These are phyloP conservation scores for Yponomeuta cagnagella DNA, from an alignment of 2,888 invertebrate genomes.

Conservation along the genomic window DNA sequence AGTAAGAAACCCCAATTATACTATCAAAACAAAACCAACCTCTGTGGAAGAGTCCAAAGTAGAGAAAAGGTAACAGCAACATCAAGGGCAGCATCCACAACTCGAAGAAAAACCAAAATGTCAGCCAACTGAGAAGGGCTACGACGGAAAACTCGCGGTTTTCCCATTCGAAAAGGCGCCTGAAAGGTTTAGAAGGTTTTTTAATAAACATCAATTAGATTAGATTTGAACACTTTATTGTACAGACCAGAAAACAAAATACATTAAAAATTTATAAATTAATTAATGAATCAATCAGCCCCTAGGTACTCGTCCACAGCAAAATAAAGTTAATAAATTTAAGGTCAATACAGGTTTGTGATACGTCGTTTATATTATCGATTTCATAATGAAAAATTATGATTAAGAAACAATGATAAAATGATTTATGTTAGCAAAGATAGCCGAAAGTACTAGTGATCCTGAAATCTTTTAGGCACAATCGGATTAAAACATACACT, in stretches of 20 bases:
- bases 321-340: background rate
- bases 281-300: too few relatives aligned
- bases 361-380: too few relatives aligned
- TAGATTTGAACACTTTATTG: too few relatives aligned
- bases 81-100: slow-evolving; percentile 64
- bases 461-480: background rate
- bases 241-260: too few relatives aligned
- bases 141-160: slow-evolving; percentile 50
- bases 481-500: too few relatives aligned
- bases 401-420: background rate
- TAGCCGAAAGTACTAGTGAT: background rate
- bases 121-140: slow-evolving; percentile 50
- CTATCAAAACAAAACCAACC: slow-evolving; percentile 11
- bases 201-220: too few relatives aligned
- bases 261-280: too few relatives aligned
- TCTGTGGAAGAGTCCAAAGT: slow-evolving; percentile 25
- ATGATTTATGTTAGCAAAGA: background rate
- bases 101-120: slow-evolving; percentile 59
- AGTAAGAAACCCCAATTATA: background rate
- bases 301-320: background rate
- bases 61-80: slow-evolving; percentile 47
- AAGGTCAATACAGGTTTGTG: too few relatives aligned
- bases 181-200: slow-evolving; percentile 25
- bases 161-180: slow-evolving; percentile 63
- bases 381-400: too few relatives aligned